Base-by-base conservation (phyloP, 53 echinoderm and acorn worm genomes). In the Mesocentrotus franciscanus region DNA sequence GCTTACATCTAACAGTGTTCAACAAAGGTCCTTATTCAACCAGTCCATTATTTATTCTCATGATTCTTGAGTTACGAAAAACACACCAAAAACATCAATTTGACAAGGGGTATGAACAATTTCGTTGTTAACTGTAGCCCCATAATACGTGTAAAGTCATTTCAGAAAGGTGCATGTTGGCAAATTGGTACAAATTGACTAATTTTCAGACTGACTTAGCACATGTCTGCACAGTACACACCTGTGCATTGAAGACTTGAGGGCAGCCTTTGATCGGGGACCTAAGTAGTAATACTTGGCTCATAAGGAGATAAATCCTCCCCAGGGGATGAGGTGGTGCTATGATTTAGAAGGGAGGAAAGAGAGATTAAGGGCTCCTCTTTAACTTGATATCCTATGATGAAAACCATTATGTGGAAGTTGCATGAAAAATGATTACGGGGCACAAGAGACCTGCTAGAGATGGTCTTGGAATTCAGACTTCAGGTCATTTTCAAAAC, bases 371-470 rank as follows among this genome's bases (percentile, higher is more conserved):
- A 55, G 87, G 87, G 87, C 95, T 71, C 71, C 68, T 42, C 72
- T 94, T 94, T 56, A 94, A 94, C 64, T 94, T 94, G 85, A 94
- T 94, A 94, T 94, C 95, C 95, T 85, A 26, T 85, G 95, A 94
- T 94, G 95, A 94, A 94, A 94, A 94, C 85, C 94, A 79, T 93
- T 93, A 79, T 59, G 83, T 93, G 94, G 93, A 92, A 92, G 57
- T 92, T 92, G 93, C 76, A 92, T 87, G 87, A 75, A 92, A 92
- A 68, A 76, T 92, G 75, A 92, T 92, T 92, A 92, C 70, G 29
- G 57, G 68, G 29, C 93, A 74, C 87, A 18, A 57, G 87, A 29
- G 87, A 59, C 8, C 17, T 56, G 26, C 10, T 24, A 13, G 6
- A 18, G 87, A 57, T 87, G 24, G 87, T 87, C 87, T 87, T 58